phyloP scores from a whole-genome alignment of 2,888 invertebrate genomes.

The Amphipyra berbera region DNA sequence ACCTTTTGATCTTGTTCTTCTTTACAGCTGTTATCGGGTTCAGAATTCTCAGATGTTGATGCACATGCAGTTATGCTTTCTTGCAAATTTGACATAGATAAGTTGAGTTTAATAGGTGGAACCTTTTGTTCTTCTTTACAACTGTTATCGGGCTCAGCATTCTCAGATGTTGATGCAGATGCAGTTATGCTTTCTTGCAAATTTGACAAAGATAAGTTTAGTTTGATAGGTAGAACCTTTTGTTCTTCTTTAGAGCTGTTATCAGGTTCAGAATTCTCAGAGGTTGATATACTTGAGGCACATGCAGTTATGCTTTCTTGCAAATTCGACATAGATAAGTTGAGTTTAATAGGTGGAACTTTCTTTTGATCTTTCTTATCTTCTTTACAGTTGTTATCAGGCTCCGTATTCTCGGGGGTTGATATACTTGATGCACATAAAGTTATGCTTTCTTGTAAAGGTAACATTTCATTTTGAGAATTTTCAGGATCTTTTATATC shows the following conservation, averaged over 20 bases:
- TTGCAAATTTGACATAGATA: too few relatives aligned
- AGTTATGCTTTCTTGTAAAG: slow-evolving; percentile 12
- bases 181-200: too few relatives aligned
- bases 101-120: too few relatives aligned
- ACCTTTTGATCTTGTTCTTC: slow-evolving; percentile 64
- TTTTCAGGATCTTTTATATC: slow-evolving; percentile 13
- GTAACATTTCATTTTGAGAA: slow-evolving; percentile 26
- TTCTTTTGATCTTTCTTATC: slow-evolving; percentile 61
- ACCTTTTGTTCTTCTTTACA: too few relatives aligned
- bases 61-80: too few relatives aligned
- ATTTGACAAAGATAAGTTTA: too few relatives aligned
- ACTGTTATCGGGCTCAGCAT: too few relatives aligned
- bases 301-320: not conserved
- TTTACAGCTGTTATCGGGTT: slow-evolving; percentile 28
- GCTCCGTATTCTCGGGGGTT: slow-evolving; percentile 26
- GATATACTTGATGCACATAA: slow-evolving; percentile 8
- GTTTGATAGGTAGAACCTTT: too few relatives aligned
- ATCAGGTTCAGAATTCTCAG: too few relatives aligned
- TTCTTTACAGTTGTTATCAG: slow-evolving; percentile 25
- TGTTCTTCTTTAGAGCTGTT: too few relatives aligned
- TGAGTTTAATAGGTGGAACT: slow-evolving; percentile 75
- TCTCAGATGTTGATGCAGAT: too few relatives aligned
- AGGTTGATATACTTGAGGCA: too few relatives aligned
- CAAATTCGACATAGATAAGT: slow-evolving; percentile 61
- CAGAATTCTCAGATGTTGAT: slow-evolving; percentile 16